Evolutionary conservation across 1,140 invertebrate genomes (phyloP), one percentile per base, ranked within the genome.

Genomic region (Coenobita brevimanus): DNA sequence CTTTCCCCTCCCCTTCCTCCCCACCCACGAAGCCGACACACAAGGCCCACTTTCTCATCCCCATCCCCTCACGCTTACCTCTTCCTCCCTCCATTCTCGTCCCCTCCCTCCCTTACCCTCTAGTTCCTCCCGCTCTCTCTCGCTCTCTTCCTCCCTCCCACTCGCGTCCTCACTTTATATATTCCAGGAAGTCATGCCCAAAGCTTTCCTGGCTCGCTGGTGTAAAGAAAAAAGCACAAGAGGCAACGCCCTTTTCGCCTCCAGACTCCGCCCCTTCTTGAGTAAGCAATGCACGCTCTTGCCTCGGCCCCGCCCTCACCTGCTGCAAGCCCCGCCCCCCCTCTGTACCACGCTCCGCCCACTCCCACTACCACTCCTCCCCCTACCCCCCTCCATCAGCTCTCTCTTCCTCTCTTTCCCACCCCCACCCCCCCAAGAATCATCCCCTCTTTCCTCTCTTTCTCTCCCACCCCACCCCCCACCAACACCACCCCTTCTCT

Each of bases 151-250:
- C 46, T 50, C 46, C 46, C 46, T 50, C 46, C 46, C 46, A 67
- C 79, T 82, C 21, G 57, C 43, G 4, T 69, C 67, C 41, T 27
- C 60, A 69, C 79, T 82, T 82, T 82, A 82, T 82, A 67, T 82
- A 82, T 60, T 82, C 79, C 79, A 82, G 79, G 79, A 82, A 82
- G 79, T 82, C 79, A 82, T 82, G 79, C 79, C 79, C 79, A 67
- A 80, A 82, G 57, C 79, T 43, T 38, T 57, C n/a, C 54, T 54
- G 36, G 78, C 30, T n/a, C n/a, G 76, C 50, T 30, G 43, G 27
- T 43, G 27, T 43, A 41, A 21, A 62, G 60, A 62, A 62, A 80
- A 80, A 82, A 67, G 57, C 21, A n/a, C 38, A 24, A 43, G 62
- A 69, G 79, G 79, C 79, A 82, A 82, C 79, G 79, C 79, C 79